Conservation (phyloP, 2,113 vertebrate species). For the Vulpes lagopus region DNA sequence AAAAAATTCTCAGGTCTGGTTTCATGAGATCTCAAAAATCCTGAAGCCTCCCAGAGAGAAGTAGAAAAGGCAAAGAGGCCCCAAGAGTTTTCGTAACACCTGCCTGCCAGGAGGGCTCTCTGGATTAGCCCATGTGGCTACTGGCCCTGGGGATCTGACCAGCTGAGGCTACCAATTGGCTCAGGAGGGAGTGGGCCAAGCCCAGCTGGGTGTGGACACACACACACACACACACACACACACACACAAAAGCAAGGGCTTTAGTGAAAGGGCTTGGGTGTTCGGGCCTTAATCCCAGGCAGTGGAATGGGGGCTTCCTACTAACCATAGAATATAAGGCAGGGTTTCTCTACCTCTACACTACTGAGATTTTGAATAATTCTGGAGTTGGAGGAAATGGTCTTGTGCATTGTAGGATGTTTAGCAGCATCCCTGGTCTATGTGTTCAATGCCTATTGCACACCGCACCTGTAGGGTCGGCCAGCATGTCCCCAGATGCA, state of each 20-base stretch:
- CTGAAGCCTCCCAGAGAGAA: neutral
- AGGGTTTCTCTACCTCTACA: neutral
- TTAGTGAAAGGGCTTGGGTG: neutral
- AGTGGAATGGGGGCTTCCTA: neutral
- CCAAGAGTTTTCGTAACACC: neutral
- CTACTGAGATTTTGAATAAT: neutral
- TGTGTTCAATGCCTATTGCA: neutral
- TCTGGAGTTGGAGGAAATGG: neutral
- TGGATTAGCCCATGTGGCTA: neutral
- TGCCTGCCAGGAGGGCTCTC: accelerated
- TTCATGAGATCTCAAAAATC: neutral
- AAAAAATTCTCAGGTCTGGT: neutral
- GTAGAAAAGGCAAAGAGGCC: neutral
- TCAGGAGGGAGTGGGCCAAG: neutral
- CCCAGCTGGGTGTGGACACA: neutral
- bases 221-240: neutral
- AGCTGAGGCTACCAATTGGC: neutral
- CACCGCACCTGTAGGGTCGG: neutral
- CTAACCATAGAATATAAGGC: neutral
- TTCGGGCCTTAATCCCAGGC: neutral
- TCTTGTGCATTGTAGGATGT: accelerated
- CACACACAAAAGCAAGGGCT: neutral
- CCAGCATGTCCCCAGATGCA: too few relatives aligned
- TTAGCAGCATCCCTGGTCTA: neutral
- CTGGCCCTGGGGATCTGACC: neutral